Evolutionary conservation across 2,888 invertebrate genomes (phyloP).

Genomic region (Siphonodentalium dalli): DNA sequence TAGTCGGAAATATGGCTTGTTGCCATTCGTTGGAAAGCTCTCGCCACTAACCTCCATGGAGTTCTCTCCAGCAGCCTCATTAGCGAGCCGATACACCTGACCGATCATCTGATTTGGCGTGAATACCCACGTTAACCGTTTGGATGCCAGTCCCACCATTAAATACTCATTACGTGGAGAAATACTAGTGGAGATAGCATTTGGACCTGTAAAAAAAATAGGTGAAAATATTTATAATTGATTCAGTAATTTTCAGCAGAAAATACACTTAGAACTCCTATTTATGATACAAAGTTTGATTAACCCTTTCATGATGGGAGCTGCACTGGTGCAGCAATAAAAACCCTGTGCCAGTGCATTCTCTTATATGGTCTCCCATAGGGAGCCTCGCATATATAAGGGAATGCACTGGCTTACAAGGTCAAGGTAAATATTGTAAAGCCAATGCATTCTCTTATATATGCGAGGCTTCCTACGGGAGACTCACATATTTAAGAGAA

Average conservation of each 20-base stretch:
- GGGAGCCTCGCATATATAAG: too few species aligned
- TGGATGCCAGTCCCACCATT: slow-evolving; percentile 77
- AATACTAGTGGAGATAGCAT: slow-evolving; percentile 83
- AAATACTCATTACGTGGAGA: slow-evolving; percentile 83
- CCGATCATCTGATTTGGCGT: slow-evolving; percentile 58
- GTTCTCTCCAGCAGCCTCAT: slow-evolving; percentile 50
- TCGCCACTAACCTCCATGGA: slow-evolving; percentile 61
- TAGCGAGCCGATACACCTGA: slow-evolving; percentile 54
- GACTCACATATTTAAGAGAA: too few species aligned
- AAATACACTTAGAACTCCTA: background rate
- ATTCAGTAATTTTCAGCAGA: background rate
- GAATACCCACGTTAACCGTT: slow-evolving; percentile 54
- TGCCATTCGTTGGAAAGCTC: too few species aligned
- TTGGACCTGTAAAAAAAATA: slow-evolving; percentile 70
- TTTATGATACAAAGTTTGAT: background rate
- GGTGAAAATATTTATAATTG: background rate
- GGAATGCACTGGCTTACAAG: too few species aligned
- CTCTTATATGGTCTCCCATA: too few species aligned
- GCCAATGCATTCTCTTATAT: too few species aligned
- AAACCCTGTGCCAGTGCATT: too few species aligned
- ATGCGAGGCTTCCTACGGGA: too few species aligned
- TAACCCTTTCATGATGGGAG: too few species aligned
- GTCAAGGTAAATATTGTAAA: too few species aligned
- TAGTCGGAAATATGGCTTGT: too few species aligned
- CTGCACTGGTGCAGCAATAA: too few species aligned